These are phyloP conservation scores for Elephantulus edwardii DNA, from an alignment of 2,113 vertebrate species.

Conservation along the genomic window DNA sequence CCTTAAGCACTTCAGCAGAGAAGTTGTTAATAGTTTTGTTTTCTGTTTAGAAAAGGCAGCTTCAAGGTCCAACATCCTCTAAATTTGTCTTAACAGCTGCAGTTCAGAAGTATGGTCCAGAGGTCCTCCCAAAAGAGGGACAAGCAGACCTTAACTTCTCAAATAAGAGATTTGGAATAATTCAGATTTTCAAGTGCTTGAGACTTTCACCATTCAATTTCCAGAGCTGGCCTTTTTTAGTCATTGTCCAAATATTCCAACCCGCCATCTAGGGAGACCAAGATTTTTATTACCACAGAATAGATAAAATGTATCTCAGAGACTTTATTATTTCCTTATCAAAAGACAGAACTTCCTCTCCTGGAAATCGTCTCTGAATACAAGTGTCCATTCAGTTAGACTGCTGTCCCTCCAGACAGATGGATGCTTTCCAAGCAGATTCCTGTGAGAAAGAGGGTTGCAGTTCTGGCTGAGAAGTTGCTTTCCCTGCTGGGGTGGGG, in stretches of 20 bases:
- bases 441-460: conserved; percentile 63
- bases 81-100: too few species aligned
- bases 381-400: conserved; percentile 50
- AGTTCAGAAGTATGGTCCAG: conserved; percentile 13
- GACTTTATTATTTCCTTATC: conserved; percentile 64
- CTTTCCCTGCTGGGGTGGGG: conserved; percentile 53
- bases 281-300: conserved; percentile 60
- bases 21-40: too few species aligned
- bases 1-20: too few species aligned
- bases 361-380: conserved; percentile 64
- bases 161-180: conserved; percentile 16
- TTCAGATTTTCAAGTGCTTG: conserved; percentile 45
- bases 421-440: conserved; percentile 25
- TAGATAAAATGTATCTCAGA: conserved; percentile 70
- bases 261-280: conserved; percentile 28
- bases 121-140: conserved; percentile 11
- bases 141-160: conserved; percentile 48
- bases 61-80: too few species aligned
- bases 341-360: conserved; percentile 57
- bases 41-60: too few species aligned
- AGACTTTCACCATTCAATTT: conserved; percentile 47
- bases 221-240: conserved; percentile 49
- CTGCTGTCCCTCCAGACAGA: conserved; percentile 34
- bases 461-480: conserved; percentile 15
- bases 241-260: conserved; percentile 54